Base-by-base conservation (phyloP, 2,113 vertebrate genomes). In the Melanostigma gelatinosum region DNA sequence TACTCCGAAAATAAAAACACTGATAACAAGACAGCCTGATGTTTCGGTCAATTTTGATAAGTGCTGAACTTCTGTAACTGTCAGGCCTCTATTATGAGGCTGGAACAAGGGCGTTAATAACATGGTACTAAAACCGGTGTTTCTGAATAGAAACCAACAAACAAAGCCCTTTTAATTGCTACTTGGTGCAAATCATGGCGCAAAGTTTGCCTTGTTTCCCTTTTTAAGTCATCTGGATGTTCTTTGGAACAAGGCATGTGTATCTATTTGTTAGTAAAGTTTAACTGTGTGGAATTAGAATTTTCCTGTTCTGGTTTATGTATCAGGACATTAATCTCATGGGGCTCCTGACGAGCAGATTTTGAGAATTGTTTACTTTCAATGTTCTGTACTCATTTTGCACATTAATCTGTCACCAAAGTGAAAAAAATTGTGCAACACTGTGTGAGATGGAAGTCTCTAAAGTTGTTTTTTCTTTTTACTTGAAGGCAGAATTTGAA, bases 361-460 rank as follows among this genome's bases (percentile, higher is more conserved):
- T 36, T 27, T 54, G 22, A 66, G 3, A 13, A 77, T 65, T 80
- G 83, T 89, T 91, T 87, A 89, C 75, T 78, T 84, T 80, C 16
- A 80, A 54, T 87, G 79, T 77, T 54, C 81, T 85, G 68, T 85
- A 13, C 72, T 73, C 3, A 0, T 36, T 46, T 16, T 38, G 44
- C 22, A 50, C 62, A 42, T 6, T 13, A 5, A 44, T 57, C 10
- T 6, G 8, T 55, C 27, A n/a, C 9, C 54, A 5, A 27, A 55
- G n/a, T 12, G 52, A 55, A 55, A n/a, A n/a, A 9, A 50, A 22
- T 22, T n/a, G 22, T n/a, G 22, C 24, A n/a, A 9, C 8, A 55
- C 18, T 50, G 46, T 20, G 46, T 20, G 8, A 50, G 46, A 44
- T 13, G 12, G 42, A 52, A 9, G 20, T 50, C 18, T 2, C 18